These are phyloP conservation scores for Heliconius sara DNA, from an alignment of 2,888 invertebrate genomes.

Conservation along the genomic window DNA sequence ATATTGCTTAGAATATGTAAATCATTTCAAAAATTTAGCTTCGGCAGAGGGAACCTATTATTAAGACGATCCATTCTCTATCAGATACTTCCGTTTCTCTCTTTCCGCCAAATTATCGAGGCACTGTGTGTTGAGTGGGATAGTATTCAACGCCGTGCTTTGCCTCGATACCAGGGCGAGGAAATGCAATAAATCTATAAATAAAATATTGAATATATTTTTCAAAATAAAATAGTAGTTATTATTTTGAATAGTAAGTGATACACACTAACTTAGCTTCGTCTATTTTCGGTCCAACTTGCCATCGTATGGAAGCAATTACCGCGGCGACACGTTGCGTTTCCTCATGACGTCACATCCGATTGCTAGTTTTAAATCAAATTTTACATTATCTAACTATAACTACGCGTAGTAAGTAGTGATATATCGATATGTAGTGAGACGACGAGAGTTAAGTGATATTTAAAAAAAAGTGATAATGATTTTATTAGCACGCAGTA, in stretches of 20 bases:
- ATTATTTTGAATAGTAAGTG: neutral
- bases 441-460: too few species aligned
- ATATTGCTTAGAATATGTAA: neutral
- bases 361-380: slow-evolving; percentile 44
- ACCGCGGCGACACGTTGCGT: slow-evolving; percentile 71
- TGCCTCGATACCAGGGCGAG: too few species aligned
- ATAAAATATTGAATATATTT: neutral
- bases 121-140: too few species aligned
- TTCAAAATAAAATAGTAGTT: neutral
- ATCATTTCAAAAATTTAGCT: too few species aligned
- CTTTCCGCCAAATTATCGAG: too few species aligned
- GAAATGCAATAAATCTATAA: neutral
- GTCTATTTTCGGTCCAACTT: slow-evolving; percentile 72
- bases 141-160: too few species aligned
- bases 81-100: too few species aligned
- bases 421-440: neutral
- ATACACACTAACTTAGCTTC: neutral
- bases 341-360: slow-evolving; percentile 78
- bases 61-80: too few species aligned
- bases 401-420: neutral
- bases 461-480: too few species aligned
- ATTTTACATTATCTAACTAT: neutral
- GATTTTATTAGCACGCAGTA: too few species aligned
- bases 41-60: too few species aligned
- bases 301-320: slow-evolving; percentile 75